Evolutionary conservation across 2,888 invertebrate genomes (phyloP).

Genomic region (Colletes collaris): DNA sequence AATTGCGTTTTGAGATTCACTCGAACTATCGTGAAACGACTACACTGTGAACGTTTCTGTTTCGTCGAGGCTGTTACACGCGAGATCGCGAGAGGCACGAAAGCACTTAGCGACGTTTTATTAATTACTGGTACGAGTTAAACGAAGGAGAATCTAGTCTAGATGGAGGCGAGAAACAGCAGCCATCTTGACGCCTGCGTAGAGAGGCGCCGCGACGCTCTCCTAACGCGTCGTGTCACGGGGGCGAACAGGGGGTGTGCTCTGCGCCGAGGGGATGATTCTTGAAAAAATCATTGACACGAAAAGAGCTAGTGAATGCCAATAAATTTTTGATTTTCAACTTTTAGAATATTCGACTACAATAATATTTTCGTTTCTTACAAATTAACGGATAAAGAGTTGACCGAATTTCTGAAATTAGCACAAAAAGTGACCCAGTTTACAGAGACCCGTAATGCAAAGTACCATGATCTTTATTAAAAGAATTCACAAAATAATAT

Average conservation of each 20-base stretch:
- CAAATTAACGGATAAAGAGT: background rate
- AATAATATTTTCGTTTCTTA: background rate
- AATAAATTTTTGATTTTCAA: slow-evolving; percentile 15
- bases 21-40: background rate
- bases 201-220: slow-evolving; percentile 67
- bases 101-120: slow-evolving; percentile 72
- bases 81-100: slow-evolving; percentile 58
- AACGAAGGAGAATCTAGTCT: slow-evolving; percentile 67
- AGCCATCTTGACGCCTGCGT: slow-evolving; percentile 82
- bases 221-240: slow-evolving; percentile 59
- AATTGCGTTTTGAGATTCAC: slow-evolving; percentile 14
- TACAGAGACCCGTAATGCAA: too few relatives aligned
- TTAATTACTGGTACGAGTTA: slow-evolving; percentile 74
- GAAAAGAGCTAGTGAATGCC: slow-evolving; percentile 37
- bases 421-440: background rate
- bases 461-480: too few relatives aligned
- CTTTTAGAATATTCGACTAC: background rate
- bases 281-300: slow-evolving; percentile 70
- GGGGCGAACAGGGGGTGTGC: slow-evolving; percentile 70
- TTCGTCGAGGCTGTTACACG: slow-evolving; percentile 33
- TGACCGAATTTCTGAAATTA: background rate
- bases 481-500: background rate
- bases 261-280: slow-evolving; percentile 60
- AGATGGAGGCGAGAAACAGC: slow-evolving; percentile 73
- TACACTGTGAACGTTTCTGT: slow-evolving; percentile 37